Evolutionary conservation across 2,888 invertebrate species (phyloP), one percentile per base, ranked within the genome.

Genomic region (Tetheella fluctuosa): DNA sequence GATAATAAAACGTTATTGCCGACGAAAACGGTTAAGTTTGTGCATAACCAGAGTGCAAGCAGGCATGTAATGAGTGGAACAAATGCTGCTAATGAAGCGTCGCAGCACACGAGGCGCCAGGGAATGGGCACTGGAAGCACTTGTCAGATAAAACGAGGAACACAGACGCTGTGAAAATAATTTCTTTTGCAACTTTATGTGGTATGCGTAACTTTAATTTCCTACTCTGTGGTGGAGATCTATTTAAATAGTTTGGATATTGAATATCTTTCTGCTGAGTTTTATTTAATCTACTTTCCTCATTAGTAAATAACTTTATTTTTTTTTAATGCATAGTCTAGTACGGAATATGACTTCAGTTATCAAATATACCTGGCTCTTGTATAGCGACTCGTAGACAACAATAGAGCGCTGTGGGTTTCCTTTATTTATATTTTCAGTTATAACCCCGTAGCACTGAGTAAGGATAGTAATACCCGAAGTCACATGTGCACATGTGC

Each of bases 21-120:
- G 10, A 48, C 48, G 10, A 48, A 15, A 48, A 48, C 48, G 48
- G 17, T 42, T 62, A 64, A 59, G 58, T 59, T 58, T 60, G 59
- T 63, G 64, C 64, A 64, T 60, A 63, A 63, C 64, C 66, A 58
- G 54, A 25, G 57, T 58, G 69, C 67, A 68, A 67, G 69, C 63
- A 57, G 53, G 60, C 64, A 58, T 55, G 55, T 76, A 75, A 77
- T 68, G 68, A 75, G 66, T 59, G 58, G 66, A 70, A 78, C 79
- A 75, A 79, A 75, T 71, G 70, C 64, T 70, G 56, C 73, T 81
- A 80, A 79, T 76, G 78, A 80, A 76, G 69, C 61, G 62, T 64
- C 57, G 57, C 28, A 34, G 57, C 59, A 59, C 59, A 64, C 65
- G 39, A 64, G 59, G 58, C 55, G 57, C 57, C 59, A 55, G 55